Percentiles rank a stretch among this genome's conserved stretches.
These are phyloP conservation scores for Cephus pulcher DNA, from an alignment of 2,888 invertebrate genomes.

Conservation along the genomic window DNA sequence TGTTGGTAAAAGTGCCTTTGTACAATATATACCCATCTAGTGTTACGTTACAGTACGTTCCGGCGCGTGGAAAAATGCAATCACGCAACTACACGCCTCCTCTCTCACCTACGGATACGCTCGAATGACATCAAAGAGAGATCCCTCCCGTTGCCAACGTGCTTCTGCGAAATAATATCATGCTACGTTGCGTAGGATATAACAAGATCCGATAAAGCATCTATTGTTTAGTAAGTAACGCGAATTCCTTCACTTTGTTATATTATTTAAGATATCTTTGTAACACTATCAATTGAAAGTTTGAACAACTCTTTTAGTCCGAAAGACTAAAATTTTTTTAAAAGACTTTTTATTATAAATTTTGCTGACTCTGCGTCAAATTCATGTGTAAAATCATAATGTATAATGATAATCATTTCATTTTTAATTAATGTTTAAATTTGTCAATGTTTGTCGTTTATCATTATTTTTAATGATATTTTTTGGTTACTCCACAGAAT, in stretches of 20 bases:
- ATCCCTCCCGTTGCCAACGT: not conserved
- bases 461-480: not conserved
- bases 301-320: not conserved
- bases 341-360: not conserved
- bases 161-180: not conserved
- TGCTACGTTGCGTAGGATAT: not conserved
- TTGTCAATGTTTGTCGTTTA: not conserved
- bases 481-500: not conserved
- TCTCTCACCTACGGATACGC: not conserved
- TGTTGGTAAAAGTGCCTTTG: not conserved
- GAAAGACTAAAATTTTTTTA: too few relatives aligned
- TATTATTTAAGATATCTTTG: not conserved
- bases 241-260: not conserved
- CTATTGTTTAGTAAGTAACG: not conserved
- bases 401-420: not conserved
- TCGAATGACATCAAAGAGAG: slow-evolving; percentile 1
- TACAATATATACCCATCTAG: not conserved
- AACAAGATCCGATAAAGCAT: not conserved
- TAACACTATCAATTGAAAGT: not conserved
- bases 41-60: not conserved
- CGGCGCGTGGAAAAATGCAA: slow-evolving; percentile 3
- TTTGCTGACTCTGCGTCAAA: not conserved
- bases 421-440: not conserved
- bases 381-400: not conserved
- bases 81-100: not conserved